These are phyloP conservation scores for Meghimatium bilineatum DNA, from an alignment of 2,888 invertebrate species.

Conservation along the genomic window DNA sequence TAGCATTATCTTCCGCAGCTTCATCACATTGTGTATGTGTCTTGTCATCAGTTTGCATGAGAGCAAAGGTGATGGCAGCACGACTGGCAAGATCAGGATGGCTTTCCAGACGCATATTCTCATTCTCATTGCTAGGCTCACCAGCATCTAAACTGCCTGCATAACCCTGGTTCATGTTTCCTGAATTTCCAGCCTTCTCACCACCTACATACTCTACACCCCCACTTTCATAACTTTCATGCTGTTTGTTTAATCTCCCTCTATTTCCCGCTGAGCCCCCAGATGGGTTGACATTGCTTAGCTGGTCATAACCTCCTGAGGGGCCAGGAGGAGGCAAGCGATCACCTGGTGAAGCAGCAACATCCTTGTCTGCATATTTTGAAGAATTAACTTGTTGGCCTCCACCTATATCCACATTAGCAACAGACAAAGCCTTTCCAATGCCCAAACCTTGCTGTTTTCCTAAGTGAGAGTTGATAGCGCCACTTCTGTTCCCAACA, in stretches of 20 bases:
- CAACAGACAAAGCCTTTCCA: conserved; percentile 9
- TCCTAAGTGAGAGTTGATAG: conserved; percentile 1
- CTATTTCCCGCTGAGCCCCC: conserved; percentile 17
- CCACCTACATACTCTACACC: conserved; percentile 27
- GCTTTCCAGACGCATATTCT: conserved; percentile 49
- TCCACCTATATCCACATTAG: conserved; percentile 20
- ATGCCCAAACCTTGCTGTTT: conserved; percentile 28
- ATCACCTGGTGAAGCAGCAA: conserved; percentile 36
- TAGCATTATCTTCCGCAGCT: conserved; percentile 74
- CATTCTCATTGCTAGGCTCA: conserved; percentile 51
- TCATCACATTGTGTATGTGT: conserved; percentile 72
- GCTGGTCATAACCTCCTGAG: conserved; percentile 36
- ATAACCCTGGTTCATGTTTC: background rate
- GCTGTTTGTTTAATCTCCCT: conserved; percentile 14
- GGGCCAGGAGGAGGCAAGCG: conserved; percentile 43
- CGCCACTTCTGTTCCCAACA: conserved; percentile 32
- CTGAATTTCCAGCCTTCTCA: conserved; percentile 33
- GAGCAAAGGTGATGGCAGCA: conserved; percentile 68
- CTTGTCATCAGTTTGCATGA: conserved; percentile 70
- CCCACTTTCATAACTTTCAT: conserved; percentile 40
- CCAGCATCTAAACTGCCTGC: conserved; percentile 33
- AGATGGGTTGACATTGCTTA: conserved; percentile 7
- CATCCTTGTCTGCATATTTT: conserved; percentile 34
- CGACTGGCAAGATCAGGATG: conserved; percentile 57
- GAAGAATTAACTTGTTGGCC: conserved; percentile 5